Evolutionary conservation across 2,888 invertebrate species (phyloP), one percentile per base, ranked within the genome.

Genomic region (Lasioglossum oenotherae): DNA sequence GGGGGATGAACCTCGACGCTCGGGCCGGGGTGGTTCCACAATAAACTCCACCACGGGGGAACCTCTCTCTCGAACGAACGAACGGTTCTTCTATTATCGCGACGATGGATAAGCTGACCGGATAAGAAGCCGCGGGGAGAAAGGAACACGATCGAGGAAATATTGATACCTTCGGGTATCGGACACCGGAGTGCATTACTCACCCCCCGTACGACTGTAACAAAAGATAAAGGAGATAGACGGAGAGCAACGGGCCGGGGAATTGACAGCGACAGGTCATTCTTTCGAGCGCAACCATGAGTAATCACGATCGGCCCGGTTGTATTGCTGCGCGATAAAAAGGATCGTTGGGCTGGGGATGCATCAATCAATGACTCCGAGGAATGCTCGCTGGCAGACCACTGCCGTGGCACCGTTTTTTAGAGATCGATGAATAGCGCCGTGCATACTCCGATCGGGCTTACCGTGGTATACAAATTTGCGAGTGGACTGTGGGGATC

Each of bases 211-310:
- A 71, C 31, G 78, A 78, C 77, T 74, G 77, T 60, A n/a, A 46
- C 74, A 27, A 31, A 64, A 71, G 87, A 87, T 85, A 82, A 86
- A 74, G 80, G 60, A 64, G 60, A 64, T 31, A 64, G 60, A 64
- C 31, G 16, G 86, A 82, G 82, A 82, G 19, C 87, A 74, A 77
- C 44, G 73, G 57, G 19, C 67, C 73, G 31, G 46, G 44, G 74
- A 86, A 87, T 84, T 75, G 86, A 84, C 81, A 86, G 76, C 49
- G 78, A 86, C 81, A 80, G 84, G 86, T 85, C 78, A 79, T 79
- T 78, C 78, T 81, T 85, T 60, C 73, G 67, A 49, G 53, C 76
- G 49, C 46, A 69, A 60, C 73, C 78, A 69, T 85, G 78, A 85
- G 85, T 86, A 85, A 86, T 85, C 78, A 35, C 86, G 81, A 69